Base-by-base conservation (phyloP, 2,113 vertebrate genomes). In the Eudyptes chrysolophus region DNA sequence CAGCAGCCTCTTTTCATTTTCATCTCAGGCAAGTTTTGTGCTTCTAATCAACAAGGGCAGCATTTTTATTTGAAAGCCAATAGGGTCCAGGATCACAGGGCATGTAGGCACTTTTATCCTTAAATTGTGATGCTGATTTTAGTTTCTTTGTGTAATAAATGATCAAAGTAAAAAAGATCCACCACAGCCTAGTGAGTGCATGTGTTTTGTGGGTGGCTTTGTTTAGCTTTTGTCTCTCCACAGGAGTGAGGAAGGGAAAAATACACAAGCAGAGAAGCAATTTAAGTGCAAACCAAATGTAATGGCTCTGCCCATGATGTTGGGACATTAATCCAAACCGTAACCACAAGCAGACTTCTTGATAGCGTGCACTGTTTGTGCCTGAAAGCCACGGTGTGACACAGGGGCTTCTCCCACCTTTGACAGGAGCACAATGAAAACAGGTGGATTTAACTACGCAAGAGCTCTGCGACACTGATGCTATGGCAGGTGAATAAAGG, bases 141-240 rank as follows among this genome's bases (percentile, higher is more conserved):
- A 86, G 92, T 52, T 96, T 89, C 83, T 94, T 81, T 93, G 46
- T 92, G 70, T 80, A 92, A 97, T 55, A 92, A 75, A 88, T 34
- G 84, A 95, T 96, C 94, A 96, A 97, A 96, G 94, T 71, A 57
- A 89, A 15, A 49, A 80, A 74, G 79, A 94, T 87, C 84, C 79
- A 92, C 54, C 82, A 54, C 84, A 97, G 93, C 70, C 62, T 66
- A 72, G 38, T 13, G 52, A 79, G 42, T 4, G 24, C 84, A 89
- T 83, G 51, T 78, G 79, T 96, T 93, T 86, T 94, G 93, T 95
- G 93, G 78, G 95, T 94, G 87, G 92, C 78, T 95, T 94, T 94
- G 92, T 93, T 96, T 97, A 88, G 84, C 38, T 97, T 94, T 90
- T 94, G 55, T 90, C 79, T 96, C 92, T 93, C 92, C 42, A 2